A percentile compares a stretch with the other conserved stretches of the same genome.
Evolutionary conservation across 2,888 invertebrate species (phyloP).

Genomic region (Melanargia galathea): DNA sequence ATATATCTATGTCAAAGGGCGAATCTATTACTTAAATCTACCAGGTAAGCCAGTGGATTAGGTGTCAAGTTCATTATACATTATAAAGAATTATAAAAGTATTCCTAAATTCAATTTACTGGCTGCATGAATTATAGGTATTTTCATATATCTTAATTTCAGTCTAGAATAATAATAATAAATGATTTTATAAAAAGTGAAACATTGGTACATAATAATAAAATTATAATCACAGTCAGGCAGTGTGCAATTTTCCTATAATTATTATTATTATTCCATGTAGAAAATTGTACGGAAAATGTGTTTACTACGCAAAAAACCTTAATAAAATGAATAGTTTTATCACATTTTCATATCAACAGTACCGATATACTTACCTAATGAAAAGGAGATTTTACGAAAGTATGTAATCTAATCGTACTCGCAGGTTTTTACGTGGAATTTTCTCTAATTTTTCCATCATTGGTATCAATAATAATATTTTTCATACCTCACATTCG

Average conservation of each 20-base stretch:
- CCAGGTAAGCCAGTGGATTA: neutral
- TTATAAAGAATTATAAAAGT: neutral
- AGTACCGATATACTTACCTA: neutral
- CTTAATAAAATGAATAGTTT: conserved; percentile 3
- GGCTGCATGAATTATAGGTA: neutral
- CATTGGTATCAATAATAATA: neutral
- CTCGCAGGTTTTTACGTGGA: neutral
- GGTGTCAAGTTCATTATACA: neutral
- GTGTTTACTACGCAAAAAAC: conserved; percentile 32
- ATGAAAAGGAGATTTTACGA: neutral
- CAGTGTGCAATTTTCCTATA: neutral
- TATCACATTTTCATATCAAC: conserved; percentile 2
- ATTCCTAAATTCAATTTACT: no score
- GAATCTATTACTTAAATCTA: no score
- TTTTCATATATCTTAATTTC: neutral
- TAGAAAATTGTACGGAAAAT: neutral
- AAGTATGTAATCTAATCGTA: conserved; percentile 7
- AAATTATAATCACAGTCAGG: neutral
- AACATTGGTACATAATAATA: neutral
- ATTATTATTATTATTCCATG: neutral
- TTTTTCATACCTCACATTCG: no score
- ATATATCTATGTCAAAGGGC: no score
- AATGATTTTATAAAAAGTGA: neutral
- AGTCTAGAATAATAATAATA: neutral
- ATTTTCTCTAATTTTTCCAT: conserved; percentile 6